Evolutionary conservation across 1,140 invertebrate species (phyloP).

Genomic region (Temnothorax nylanderi): DNA sequence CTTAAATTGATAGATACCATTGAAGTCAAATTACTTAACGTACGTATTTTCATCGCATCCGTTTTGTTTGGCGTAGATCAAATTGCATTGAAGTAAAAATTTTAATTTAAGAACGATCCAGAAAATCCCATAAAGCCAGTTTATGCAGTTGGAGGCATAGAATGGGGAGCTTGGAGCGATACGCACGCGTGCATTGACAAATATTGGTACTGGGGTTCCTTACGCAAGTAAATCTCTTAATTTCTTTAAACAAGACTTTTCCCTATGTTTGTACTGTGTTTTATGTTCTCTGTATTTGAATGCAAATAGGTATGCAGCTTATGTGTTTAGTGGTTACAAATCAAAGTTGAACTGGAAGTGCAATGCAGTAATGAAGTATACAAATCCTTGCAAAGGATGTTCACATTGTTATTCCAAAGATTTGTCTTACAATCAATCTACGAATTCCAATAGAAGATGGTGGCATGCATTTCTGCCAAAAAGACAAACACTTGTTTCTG

Average conservation of each 20-base stretch:
- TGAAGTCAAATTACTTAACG: conserved; percentile 89
- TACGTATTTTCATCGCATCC: conserved; percentile 66
- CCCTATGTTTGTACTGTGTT: background rate
- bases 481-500: conserved; percentile 57
- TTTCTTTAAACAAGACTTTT: background rate
- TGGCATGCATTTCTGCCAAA: conserved; percentile 86
- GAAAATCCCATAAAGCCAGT: conserved; percentile 89
- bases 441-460: conserved; percentile 80
- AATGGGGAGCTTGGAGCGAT: conserved; percentile 95
- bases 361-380: conserved; percentile 90
- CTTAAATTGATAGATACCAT: conserved; percentile 92
- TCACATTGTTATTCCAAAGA: conserved; percentile 88
- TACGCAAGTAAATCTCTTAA: conserved; percentile 86
- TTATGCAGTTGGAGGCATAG: conserved; percentile 91
- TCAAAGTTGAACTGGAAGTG: conserved; percentile 89
- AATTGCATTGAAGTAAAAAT: conserved; percentile 28
- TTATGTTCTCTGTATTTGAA: conserved; percentile 20
- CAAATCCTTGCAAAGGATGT: conserved; percentile 93
- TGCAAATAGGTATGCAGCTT: conserved; percentile 80
- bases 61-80: background rate
- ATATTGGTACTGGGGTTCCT: conserved; percentile 95
- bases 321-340: conserved; percentile 89
- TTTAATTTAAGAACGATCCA: conserved; percentile 78
- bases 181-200: conserved; percentile 90
- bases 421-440: conserved; percentile 63